Evolutionary conservation across 1,140 invertebrate species (phyloP), one percentile per base, ranked within the genome.

Genomic region (Tetramorium simillimum): DNA sequence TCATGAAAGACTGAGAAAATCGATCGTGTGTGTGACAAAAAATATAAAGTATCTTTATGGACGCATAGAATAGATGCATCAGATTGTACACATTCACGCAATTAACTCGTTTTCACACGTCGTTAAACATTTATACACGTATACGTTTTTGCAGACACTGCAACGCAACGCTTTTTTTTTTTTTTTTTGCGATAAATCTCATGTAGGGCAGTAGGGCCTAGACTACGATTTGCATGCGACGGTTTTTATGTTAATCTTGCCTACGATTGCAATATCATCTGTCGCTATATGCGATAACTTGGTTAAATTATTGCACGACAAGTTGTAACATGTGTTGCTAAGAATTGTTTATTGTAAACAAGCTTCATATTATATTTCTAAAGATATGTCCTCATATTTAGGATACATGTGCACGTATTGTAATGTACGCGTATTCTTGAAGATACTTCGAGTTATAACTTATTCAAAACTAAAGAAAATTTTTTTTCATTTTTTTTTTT

Each of bases 241-340:
- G 21, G 76, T 53, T 72, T 84, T 90, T 63, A 89, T 87, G 89
- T 40, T 89, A 90, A 90, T 89, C 7, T 7, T 58, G 56, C 2
- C 21, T 28, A 21, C 72, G 56, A 82, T 88, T 90, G 77, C 75
- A 90, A 88, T 86, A 88, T 73, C 14, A 33, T 65, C n/a, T 86
- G 62, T 46, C 16, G 3, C 18, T 63, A 72, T 80, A 77, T 86
- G 75, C 63, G 53, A 86, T 86, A 80, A 78, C 40, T 60, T 43
- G 53, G 40, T 40, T 16, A 51, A 63, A 33, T 46, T 21, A 28
- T 3, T 46, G 43, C 37, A 10, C 7, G 7, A 28, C 28, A 28
- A 56, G 16, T 63, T 87, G 77, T 40, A 12, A 12, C n/a, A 80
- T 49, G 51, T 56, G 14, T 63, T 16, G 16, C 46, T 12, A 28